A percentile compares a stretch with the other conserved stretches of the same genome.
phyloP scores from a whole-genome alignment of 2,113 vertebrate species.

The Columba janthina region DNA sequence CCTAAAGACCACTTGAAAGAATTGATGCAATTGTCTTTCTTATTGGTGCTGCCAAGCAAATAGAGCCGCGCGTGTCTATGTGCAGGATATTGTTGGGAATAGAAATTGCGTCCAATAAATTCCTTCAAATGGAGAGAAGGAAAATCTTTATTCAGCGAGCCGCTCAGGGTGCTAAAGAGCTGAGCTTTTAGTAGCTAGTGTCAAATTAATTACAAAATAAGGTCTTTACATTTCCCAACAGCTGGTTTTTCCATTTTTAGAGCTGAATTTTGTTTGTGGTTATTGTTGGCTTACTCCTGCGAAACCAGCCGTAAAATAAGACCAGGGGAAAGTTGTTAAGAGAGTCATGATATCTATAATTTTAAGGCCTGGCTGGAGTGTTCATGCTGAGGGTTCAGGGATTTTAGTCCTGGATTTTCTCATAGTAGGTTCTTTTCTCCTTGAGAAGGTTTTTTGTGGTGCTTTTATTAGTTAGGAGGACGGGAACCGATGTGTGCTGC shows the following conservation, averaged over 20 bases:
- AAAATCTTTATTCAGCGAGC: not conserved
- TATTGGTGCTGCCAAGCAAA: not conserved
- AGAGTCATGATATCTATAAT: not conserved
- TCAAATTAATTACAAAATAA: conserved; percentile 27
- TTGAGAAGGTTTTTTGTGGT: not conserved
- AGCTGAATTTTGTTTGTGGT: not conserved
- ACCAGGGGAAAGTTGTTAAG: not conserved
- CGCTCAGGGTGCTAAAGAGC: not conserved
- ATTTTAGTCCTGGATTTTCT: not conserved
- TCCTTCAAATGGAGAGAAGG: not conserved
- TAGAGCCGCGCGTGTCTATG: not conserved
- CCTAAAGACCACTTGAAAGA: not conserved
- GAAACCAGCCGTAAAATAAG: not conserved
- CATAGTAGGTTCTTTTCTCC: not conserved
- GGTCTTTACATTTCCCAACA: not conserved
- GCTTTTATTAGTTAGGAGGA: not conserved
- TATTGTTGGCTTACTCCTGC: not conserved
- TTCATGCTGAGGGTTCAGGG: not conserved
- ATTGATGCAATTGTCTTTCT: not conserved
- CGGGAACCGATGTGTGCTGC: not conserved
- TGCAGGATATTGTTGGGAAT: not conserved
- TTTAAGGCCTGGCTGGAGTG: not conserved
- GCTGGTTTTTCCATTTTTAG: not conserved
- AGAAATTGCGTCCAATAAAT: not conserved
- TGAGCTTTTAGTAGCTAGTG: not conserved